These are phyloP conservation scores for Pampusana beccarii DNA, from an alignment of 2,113 vertebrate species.

Conservation along the genomic window DNA sequence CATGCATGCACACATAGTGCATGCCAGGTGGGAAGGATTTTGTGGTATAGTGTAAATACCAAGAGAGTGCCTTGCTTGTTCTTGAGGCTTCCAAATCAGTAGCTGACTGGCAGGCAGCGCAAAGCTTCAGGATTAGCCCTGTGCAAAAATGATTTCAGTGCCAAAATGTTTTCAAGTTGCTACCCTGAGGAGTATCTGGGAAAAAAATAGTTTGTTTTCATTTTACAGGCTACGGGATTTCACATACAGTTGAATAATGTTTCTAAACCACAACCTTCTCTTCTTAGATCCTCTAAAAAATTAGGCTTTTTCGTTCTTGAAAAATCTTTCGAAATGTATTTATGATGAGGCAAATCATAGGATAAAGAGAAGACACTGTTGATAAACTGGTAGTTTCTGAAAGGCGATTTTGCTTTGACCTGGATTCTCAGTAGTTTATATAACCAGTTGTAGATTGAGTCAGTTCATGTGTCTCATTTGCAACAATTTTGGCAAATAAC, in stretches of 20 bases:
- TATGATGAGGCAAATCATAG: background rate
- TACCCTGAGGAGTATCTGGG: background rate
- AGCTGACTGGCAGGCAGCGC: background rate
- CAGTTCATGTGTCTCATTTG: background rate
- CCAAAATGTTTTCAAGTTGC: background rate
- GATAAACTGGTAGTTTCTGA: background rate
- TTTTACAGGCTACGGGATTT: background rate
- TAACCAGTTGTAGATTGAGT: background rate
- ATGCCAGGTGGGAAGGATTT: background rate
- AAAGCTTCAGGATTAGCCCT: background rate
- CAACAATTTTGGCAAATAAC: background rate
- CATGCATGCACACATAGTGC: rapidly evolving
- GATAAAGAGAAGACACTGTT: background rate
- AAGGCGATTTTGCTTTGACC: background rate
- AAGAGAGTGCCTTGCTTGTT: background rate
- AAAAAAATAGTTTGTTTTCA: background rate
- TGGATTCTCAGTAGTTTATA: background rate
- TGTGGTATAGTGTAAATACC: background rate
- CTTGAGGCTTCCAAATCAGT: background rate
- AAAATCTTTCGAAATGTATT: background rate
- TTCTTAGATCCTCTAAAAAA: background rate
- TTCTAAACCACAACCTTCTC: background rate
- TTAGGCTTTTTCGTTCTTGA: background rate
- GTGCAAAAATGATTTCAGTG: constrained; percentile 2
- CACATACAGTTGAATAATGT: background rate